Evolutionary conservation across 2,797 vertebrate species (phyloP).

Genomic region (Telmatherina bonti): DNA sequence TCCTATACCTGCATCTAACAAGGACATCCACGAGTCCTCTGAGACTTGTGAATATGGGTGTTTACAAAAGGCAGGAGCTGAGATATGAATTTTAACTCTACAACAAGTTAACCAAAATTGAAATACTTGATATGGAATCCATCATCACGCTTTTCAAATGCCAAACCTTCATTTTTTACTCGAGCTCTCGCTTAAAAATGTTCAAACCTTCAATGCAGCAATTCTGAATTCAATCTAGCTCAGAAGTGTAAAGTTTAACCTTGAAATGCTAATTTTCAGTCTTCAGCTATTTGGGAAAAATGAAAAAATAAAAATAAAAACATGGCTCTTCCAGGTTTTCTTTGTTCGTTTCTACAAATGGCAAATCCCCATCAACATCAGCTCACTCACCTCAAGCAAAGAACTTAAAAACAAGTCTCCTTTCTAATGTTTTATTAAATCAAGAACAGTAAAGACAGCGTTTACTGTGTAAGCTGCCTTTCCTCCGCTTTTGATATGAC

Average conservation of each 20-base stretch:
- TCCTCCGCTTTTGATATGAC: neutral
- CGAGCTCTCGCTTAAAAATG: neutral
- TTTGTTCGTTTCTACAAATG: neutral
- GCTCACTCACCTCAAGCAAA: neutral
- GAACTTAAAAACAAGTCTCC: neutral
- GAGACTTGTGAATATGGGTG: neutral
- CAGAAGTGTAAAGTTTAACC: neutral
- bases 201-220: neutral
- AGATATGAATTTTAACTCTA: neutral
- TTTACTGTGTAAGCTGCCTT: neutral
- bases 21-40: conserved; percentile 28
- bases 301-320: neutral
- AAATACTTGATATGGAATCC: neutral
- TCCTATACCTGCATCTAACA: conserved; percentile 42
- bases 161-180: neutral
- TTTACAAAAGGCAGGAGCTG: neutral
- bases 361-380: neutral
- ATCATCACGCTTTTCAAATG: neutral
- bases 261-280: neutral
- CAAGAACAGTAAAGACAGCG: neutral
- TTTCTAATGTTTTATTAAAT: neutral
- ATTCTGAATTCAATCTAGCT: neutral
- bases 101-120: neutral
- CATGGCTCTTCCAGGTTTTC: neutral
- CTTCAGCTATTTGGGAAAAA: neutral